Percentiles rank a stretch among this genome's conserved stretches.
phyloP scores from a whole-genome alignment of 1,140 invertebrate species.

The Drosophila burlai region DNA sequence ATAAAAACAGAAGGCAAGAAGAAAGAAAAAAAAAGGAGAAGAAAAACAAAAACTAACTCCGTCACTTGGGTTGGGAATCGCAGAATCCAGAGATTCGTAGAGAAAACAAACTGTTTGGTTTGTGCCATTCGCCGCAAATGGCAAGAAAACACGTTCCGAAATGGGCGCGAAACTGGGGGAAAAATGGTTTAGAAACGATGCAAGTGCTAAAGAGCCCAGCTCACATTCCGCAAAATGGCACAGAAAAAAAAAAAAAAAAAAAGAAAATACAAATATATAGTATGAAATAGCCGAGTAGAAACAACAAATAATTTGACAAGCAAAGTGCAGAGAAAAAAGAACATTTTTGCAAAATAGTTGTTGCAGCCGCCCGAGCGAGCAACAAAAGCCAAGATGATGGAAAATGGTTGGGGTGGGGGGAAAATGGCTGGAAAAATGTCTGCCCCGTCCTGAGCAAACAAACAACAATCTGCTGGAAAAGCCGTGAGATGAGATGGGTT shows the following conservation, averaged over 20 bases:
- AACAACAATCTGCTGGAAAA: constrained; percentile 53
- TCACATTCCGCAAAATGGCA: constrained; percentile 36
- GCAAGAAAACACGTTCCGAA: constrained; percentile 65
- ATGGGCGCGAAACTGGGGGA: constrained; percentile 37
- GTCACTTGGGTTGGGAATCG: neutral
- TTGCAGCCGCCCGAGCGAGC: constrained; percentile 5
- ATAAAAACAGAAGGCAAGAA: constrained; percentile 2
- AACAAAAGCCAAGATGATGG: constrained; percentile 12
- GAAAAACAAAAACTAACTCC: constrained; percentile 21
- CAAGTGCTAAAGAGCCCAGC: constrained; percentile 8
- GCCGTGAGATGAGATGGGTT: constrained; percentile 21
- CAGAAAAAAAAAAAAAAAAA: constrained; percentile 2
- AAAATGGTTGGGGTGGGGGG: constrained; percentile 24
- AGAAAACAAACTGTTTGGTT: constrained; percentile 30
- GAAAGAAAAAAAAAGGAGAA: neutral
- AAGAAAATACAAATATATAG: neutral
- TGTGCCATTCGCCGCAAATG: constrained; percentile 58
- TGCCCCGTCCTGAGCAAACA: constrained; percentile 46
- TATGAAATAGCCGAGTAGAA: constrained; percentile 16
- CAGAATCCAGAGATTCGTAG: constrained; percentile 12
- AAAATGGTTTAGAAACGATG: constrained; percentile 28
- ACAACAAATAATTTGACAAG: constrained; percentile 61
- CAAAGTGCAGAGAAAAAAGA: constrained; percentile 39
- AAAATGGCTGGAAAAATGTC: constrained; percentile 51
- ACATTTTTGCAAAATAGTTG: constrained; percentile 55